Evolutionary conservation across 2,113 vertebrate genomes (phyloP).

Genomic region (Nettapus auritus): DNA sequence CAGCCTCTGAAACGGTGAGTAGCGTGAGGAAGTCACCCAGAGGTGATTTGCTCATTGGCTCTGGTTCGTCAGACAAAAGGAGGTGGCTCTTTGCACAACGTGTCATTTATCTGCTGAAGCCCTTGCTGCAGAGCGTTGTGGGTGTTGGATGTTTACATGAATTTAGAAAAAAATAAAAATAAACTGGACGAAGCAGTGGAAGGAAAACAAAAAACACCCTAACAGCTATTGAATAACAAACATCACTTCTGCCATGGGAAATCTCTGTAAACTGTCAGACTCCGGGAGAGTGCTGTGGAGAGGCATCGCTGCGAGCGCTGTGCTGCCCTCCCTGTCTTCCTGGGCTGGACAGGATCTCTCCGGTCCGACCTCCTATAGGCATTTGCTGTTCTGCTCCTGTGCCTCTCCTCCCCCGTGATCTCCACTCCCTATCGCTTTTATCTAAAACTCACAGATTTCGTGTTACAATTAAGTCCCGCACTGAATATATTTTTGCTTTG

Average conservation of each 20-base stretch:
- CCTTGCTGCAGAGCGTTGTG: background rate
- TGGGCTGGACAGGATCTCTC: background rate
- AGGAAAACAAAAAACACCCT: background rate
- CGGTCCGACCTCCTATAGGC: background rate
- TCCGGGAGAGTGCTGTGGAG: background rate
- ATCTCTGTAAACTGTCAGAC: slow-evolving; percentile 12
- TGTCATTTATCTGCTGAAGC: background rate
- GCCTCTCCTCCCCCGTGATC: background rate
- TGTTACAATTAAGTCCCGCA: slow-evolving; percentile 16
- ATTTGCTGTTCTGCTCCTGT: background rate
- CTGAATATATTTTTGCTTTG: slow-evolving; percentile 39
- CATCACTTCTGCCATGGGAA: background rate
- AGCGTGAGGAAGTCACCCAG: background rate
- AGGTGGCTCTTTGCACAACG: background rate
- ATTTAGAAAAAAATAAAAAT: background rate
- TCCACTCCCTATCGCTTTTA: background rate
- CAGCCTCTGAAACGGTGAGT: background rate
- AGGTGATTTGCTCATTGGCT: background rate
- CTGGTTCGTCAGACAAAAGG: background rate
- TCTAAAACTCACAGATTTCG: background rate
- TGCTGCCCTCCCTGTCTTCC: background rate
- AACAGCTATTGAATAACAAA: slow-evolving; percentile 38
- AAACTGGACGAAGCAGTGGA: background rate
- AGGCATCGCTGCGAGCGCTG: background rate
- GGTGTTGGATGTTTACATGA: background rate